Conservation (phyloP, 2,797 vertebrate species). For the Tarsius wallacei region DNA sequence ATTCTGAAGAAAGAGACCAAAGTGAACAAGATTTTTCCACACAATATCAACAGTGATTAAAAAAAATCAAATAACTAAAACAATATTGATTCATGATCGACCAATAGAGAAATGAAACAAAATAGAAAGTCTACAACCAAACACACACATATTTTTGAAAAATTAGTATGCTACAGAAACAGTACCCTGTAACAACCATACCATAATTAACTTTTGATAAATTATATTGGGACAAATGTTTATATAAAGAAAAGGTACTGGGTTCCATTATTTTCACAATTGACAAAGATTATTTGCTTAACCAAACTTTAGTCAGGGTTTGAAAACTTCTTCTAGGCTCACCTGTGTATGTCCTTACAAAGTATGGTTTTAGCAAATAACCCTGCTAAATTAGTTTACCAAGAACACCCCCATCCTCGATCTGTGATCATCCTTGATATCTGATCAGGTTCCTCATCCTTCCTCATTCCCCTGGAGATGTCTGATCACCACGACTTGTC, state of each 20-base stretch:
- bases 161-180: background rate
- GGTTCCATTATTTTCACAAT: background rate
- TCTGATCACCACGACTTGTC: background rate
- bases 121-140: background rate
- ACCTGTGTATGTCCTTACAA: background rate
- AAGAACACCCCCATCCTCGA: background rate
- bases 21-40: background rate
- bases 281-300: background rate
- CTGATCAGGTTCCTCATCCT: background rate
- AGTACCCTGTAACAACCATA: background rate
- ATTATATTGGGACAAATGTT: background rate
- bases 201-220: background rate
- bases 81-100: background rate
- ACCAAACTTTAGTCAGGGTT: background rate
- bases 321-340: background rate
- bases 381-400: background rate
- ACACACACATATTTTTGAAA: background rate
- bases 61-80: background rate
- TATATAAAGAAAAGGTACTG: background rate
- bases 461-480: background rate
- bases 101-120: background rate
- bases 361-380: background rate
- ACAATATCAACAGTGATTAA: background rate
- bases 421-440: background rate
- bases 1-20: background rate